These are phyloP conservation scores for Meiosimyza platycephala DNA, from an alignment of 2,888 invertebrate species.

Conservation along the genomic window DNA sequence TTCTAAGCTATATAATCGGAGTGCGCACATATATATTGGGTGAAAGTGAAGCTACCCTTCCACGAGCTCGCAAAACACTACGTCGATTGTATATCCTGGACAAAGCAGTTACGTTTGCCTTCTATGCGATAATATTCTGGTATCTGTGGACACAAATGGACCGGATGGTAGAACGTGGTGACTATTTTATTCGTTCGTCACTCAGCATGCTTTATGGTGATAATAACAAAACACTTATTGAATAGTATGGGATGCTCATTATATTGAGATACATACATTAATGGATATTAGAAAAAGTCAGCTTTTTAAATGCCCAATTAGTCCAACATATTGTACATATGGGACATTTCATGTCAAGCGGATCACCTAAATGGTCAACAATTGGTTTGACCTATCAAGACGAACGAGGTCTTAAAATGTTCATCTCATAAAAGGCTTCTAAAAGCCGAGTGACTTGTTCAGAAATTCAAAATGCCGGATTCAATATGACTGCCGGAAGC, in stretches of 20 bases:
- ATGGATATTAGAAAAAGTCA: too few species aligned
- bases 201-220: constrained; percentile 49
- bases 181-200: constrained; percentile 54
- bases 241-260: not conserved
- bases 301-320: too few species aligned
- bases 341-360: too few species aligned
- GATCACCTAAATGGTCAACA: too few species aligned
- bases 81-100: constrained; percentile 69
- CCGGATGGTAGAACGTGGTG: constrained; percentile 56
- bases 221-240: constrained; percentile 43
- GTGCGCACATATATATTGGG: constrained; percentile 86
- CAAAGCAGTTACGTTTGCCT: constrained; percentile 57
- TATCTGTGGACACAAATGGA: constrained; percentile 64
- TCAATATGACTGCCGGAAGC: too few species aligned
- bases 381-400: too few species aligned
- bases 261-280: too few species aligned
- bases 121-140: constrained; percentile 59
- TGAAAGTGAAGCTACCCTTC: constrained; percentile 82
- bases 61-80: constrained; percentile 71
- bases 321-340: too few species aligned
- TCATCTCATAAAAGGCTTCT: too few species aligned
- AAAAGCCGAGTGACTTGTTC: too few species aligned
- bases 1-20: constrained; percentile 81
- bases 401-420: too few species aligned
- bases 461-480: too few species aligned